Base-by-base conservation (phyloP, 2,113 vertebrate genomes). In the Thinocorus orbignyianus region DNA sequence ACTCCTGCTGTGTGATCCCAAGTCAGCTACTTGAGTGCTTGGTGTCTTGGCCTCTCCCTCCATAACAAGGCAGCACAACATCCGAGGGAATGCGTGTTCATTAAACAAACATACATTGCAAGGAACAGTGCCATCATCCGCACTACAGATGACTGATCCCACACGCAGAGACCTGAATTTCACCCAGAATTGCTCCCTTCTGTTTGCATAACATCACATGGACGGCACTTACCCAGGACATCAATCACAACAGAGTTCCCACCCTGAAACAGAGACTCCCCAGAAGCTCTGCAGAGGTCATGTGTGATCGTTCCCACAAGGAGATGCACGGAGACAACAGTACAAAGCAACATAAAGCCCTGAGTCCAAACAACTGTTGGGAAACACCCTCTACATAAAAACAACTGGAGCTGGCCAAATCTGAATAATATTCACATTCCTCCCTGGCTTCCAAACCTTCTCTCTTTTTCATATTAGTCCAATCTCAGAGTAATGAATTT, bases 401-500 rank as follows among this genome's bases (percentile, higher is more conserved):
- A 55, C 0, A 6, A 24, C 46, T 18, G 17, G 41, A 65, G 20
- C 4, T 55, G 49, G 60, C 8, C 30, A 28, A 44, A 37, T 7
- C 72, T 2, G 0, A 35, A 30, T 11, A 88, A 51, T 15, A 62
- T 1, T 77, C 74, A 51, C 35, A 41, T 1, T 17, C 48, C 18
- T 44, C 24, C 19, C 54, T 8, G 13, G 31, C 68, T 81, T 79
- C 37, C 7, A 52, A 25, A 39, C 13, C 25, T 79, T 66, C 54
- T 37, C 23, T 41, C n/a, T 84, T 81, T 68, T 39, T 71, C 9
- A 2, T 19, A 26, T 8, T 24, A 81, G 13, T 41, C 55, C 69
- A 52, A 41, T 76, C 97, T 93, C 90, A 49, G 71, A 88, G 85
- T 18, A 51, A 68, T 78, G 86, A 96, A 85, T 82, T 58, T 85